Percentiles rank a stretch among this genome's conserved stretches.
Evolutionary conservation across 2,888 invertebrate species (phyloP).

Genomic region (Sepiola atlantica): DNA sequence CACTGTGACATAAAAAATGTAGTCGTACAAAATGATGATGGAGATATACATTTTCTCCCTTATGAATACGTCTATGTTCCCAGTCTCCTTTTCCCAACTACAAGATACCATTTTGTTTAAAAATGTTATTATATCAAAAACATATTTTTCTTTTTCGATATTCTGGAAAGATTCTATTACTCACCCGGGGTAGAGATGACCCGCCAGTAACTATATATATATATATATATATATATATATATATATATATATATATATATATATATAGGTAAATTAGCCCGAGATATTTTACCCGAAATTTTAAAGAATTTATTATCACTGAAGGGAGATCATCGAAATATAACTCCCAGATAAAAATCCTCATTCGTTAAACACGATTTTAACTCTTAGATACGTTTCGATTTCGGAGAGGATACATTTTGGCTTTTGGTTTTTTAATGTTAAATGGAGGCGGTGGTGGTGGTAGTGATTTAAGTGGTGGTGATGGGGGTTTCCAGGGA

Average conservation of each 20-base stretch:
- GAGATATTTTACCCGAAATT: neutral
- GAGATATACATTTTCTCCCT: too few relatives aligned
- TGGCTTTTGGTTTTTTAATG: neutral
- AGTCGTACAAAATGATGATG: neutral
- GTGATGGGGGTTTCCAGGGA: neutral
- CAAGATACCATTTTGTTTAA: too few relatives aligned
- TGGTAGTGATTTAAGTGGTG: neutral
- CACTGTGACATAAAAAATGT: neutral
- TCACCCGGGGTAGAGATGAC: too few relatives aligned
- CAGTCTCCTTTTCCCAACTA: too few relatives aligned
- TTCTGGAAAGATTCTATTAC: too few relatives aligned
- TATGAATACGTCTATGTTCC: too few relatives aligned
- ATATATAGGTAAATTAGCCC: neutral
- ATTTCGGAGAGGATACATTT: neutral
- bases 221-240: too few relatives aligned
- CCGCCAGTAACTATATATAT: too few relatives aligned
- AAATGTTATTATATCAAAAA: too few relatives aligned
- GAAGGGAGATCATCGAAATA: neutral
- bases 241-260: too few relatives aligned
- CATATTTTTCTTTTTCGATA: too few relatives aligned
- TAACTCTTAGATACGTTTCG: neutral
- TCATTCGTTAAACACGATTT: neutral
- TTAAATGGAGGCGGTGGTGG: constrained; percentile 24
- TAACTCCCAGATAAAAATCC: neutral
- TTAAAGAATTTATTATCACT: neutral